These are phyloP conservation scores for Rhynchophorus ferrugineus DNA, from an alignment of 1,140 invertebrate genomes.

Conservation along the genomic window DNA sequence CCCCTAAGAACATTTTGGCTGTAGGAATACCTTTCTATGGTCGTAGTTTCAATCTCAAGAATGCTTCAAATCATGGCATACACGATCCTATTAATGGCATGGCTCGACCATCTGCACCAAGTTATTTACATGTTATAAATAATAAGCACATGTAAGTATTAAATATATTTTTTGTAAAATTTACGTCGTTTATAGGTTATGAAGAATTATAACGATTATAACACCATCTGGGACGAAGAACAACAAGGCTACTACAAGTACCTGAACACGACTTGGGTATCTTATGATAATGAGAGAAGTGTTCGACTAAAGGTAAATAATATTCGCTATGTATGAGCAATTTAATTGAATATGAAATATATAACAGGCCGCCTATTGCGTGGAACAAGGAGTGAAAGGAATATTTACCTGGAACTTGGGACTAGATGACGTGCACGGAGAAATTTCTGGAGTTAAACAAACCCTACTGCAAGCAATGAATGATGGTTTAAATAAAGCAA, in stretches of 20 bases:
- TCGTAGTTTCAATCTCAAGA: slow-evolving; percentile 49
- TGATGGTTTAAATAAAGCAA: too few species aligned
- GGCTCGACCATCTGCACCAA: slow-evolving; percentile 29
- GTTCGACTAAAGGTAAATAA: slow-evolving; percentile 18
- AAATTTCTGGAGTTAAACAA: slow-evolving; percentile 14
- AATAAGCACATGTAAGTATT: neutral
- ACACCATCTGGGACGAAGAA: slow-evolving; percentile 21
- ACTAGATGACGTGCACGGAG: slow-evolving; percentile 14
- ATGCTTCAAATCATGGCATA: slow-evolving; percentile 38
- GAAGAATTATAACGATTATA: slow-evolving; percentile 38
- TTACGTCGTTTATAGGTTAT: slow-evolving; percentile 19
- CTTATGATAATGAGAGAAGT: slow-evolving; percentile 21
- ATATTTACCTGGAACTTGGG: slow-evolving; percentile 22
- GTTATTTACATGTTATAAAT: slow-evolving; percentile 16
- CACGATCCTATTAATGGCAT: slow-evolving; percentile 42
- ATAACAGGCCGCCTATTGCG: neutral
- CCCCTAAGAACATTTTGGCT: slow-evolving; percentile 50
- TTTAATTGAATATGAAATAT: neutral
- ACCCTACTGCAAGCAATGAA: slow-evolving; percentile 11
- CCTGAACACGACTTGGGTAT: slow-evolving; percentile 15
- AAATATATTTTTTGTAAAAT: neutral
- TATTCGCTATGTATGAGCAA: neutral
- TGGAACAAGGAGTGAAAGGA: slow-evolving; percentile 5
- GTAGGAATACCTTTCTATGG: slow-evolving; percentile 59
- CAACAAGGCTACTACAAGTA: slow-evolving; percentile 24